Base-by-base conservation (phyloP, 2,797 vertebrate genomes). In the Alectoris magna region DNA sequence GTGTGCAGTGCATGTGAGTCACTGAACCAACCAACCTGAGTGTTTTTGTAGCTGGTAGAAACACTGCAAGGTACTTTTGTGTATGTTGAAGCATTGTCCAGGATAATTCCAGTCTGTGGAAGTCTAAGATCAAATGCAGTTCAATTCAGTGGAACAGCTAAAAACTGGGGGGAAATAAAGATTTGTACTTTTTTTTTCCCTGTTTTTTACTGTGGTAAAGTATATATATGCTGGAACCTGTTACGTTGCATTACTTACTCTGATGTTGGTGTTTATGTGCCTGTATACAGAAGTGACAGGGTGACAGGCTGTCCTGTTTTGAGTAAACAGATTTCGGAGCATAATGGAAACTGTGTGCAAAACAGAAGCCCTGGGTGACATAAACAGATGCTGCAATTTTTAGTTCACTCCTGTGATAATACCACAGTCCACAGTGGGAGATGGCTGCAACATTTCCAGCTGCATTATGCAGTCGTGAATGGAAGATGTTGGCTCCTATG, bases 71-170 rank as follows among this genome's bases (percentile, higher is more conserved):
- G 76, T 73, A 26, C 34, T 81, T 68, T 10, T 17, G 44, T 44
- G 44, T 56, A 7, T 53, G 66, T 55, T 41, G 23, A 88, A 70
- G 69, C 1, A 0, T 58, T 75, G 62, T 74, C 73, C 68, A 80
- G 63, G 74, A 71, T 74, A 15, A 73, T 94, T 87, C 59, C 0
- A 0, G 11, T 14, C 62, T 49, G 41, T 49, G 9, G 46, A 44
- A 87, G 59, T 84, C 16, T 86, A 27, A 92, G 79, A 87, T 53
- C 80, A 96, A 95, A 81, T 41, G 58, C n/a, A 56, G 48, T 87
- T 79, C 53, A 53, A 55, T 88, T 82, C 66, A 87, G 39, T 66
- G 67, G 49, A 91, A 83, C 31, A 58, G 56, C 36, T 88, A 24
- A 44, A 88, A 68, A 19, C 21, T 59, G 15, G 0, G 8, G 19